phyloP scores from a whole-genome alignment of 2,113 vertebrate genomes.

The Aptenodytes patagonicus region DNA sequence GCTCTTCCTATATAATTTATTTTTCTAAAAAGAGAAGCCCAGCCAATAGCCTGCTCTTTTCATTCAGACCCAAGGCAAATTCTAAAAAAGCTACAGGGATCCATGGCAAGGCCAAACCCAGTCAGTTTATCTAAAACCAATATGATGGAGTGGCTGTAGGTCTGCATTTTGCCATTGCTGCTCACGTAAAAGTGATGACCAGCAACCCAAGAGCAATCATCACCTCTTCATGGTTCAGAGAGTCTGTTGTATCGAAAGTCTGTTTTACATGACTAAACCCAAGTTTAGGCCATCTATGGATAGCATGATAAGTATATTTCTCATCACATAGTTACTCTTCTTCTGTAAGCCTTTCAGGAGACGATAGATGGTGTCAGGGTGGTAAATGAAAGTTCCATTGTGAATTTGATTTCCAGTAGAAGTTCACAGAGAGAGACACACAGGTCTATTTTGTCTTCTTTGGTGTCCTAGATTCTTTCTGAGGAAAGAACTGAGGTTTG shows the following conservation, averaged over 20 bases:
- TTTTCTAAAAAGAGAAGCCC: background rate
- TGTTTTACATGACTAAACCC: background rate
- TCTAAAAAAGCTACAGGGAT: background rate
- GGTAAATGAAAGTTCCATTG: background rate
- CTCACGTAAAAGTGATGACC: background rate
- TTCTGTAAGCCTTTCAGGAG: background rate
- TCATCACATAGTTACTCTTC: background rate
- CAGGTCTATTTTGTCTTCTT: background rate
- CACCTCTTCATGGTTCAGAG: background rate
- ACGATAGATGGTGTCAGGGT: rapidly evolving
- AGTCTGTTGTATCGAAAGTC: background rate
- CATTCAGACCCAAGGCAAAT: background rate
- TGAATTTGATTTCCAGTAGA: background rate
- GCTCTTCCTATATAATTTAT: background rate
- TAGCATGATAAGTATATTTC: background rate
- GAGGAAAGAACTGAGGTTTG: background rate
- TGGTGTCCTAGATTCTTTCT: background rate
- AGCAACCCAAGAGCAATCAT: background rate
- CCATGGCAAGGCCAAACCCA: background rate
- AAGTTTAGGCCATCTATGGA: background rate
- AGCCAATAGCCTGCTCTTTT: background rate
- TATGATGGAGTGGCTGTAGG: background rate
- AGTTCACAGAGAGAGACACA: background rate
- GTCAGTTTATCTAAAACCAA: background rate
- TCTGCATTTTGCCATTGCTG: background rate